Percentiles rank a stretch among this genome's conserved stretches.
These are phyloP conservation scores for Eurois occulta DNA, from an alignment of 2,888 invertebrate genomes.

Conservation along the genomic window DNA sequence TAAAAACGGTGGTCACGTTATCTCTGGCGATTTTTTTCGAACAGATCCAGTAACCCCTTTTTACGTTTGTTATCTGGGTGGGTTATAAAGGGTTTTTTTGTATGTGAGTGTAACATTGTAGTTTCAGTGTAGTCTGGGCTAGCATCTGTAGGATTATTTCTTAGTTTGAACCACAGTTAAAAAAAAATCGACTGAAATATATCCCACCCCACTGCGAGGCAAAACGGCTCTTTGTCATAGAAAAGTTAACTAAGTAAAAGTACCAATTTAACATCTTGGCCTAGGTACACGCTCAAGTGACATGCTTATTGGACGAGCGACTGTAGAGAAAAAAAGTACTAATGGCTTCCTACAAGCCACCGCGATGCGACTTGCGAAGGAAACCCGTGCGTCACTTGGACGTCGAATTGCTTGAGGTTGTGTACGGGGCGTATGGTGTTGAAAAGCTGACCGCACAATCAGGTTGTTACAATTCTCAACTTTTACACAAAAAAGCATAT, in stretches of 20 bases:
- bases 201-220: background rate
- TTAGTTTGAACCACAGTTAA: background rate
- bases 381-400: background rate
- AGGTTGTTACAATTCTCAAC: background rate
- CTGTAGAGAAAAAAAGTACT: background rate
- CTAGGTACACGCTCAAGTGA: background rate
- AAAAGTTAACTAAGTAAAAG: background rate
- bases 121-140: background rate
- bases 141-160: background rate
- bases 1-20: constrained; percentile 68
- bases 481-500: background rate
- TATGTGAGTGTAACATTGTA: background rate
- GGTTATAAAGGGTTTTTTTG: constrained; percentile 12
- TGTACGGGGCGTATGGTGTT: background rate
- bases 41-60: constrained; percentile 59
- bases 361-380: too few species aligned
- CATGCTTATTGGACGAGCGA: background rate
- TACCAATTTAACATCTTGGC: background rate
- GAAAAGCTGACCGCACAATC: background rate
- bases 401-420: too few species aligned
- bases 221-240: background rate
- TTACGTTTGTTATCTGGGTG: constrained; percentile 45
- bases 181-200: background rate
- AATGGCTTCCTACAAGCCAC: background rate
- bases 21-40: constrained; percentile 66